Base-by-base conservation (phyloP, 1,140 invertebrate species). In the Bombus huntii region DNA sequence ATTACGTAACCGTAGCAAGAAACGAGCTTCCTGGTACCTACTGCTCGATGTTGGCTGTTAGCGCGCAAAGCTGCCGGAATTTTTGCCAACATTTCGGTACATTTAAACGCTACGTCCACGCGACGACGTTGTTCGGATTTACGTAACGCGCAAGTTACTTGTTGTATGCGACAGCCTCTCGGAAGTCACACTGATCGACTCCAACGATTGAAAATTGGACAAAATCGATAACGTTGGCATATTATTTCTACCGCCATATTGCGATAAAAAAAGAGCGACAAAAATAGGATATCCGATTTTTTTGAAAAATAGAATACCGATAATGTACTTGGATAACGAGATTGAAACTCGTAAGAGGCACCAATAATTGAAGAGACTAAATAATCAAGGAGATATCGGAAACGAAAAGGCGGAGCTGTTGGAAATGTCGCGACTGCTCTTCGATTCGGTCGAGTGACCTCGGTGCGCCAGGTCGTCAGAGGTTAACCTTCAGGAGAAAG, bases 401-500 rank as follows among this genome's bases (percentile, higher is more conserved):
- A 66, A n/a, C 13, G 62, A 15, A 28, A 65, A 31, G n/a, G 13
- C 31, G n/a, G 31, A 68, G 18, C 31, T 1, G 34, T 31, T 34
- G 15, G 31, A 73, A 47, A 73, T 22, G 13, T n/a, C 42, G 0
- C 8, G 28, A 28, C 47, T 53, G n/a, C 47, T 25, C n/a, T 1
- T 44, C 25, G 31, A 44, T 57, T 47, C 66, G n/a, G 4, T 37
- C 65, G 34, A 28, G 31, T 66, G 62, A 68, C 81, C 75, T 42
- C 37, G 39, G 22, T 25, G 42, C 15, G n/a, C 22, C 31, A 44
- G 62, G 53, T 78, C 73, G 59, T 28, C 72, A 44, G 70, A 57
- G 77, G 53, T 72, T 83, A 70, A 73, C 70, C 57, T 39, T 66
- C 66, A 79, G 71, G 86, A 87, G 73, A 71, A 83, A 83, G 85